Evolutionary conservation across 2,113 vertebrate species (phyloP).

Genomic region (Plotosus lineatus): DNA sequence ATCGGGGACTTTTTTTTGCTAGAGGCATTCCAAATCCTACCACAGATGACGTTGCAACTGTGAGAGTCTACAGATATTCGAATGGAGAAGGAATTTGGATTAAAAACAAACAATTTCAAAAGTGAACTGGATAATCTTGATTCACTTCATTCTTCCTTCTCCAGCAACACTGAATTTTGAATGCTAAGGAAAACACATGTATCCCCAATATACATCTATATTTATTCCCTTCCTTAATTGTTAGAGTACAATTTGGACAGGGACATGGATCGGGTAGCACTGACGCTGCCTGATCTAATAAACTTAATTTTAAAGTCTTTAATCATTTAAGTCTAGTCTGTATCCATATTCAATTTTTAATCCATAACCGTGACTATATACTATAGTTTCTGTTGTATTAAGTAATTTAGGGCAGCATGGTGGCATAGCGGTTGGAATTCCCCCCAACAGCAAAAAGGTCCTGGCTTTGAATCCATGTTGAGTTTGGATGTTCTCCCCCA

Average conservation of each 20-base stretch:
- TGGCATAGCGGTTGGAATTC: no score
- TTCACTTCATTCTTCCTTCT: constrained; percentile 1
- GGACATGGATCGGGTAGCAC: background rate
- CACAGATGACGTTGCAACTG: background rate
- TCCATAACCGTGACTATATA: no score
- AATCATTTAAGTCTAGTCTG: no score
- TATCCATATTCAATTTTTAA: no score
- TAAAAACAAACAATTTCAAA: background rate
- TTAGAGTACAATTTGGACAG: background rate
- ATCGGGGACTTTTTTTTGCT: background rate
- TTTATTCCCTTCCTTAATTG: background rate
- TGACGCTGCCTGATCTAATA: background rate
- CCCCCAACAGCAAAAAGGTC: no score
- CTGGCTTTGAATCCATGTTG: no score
- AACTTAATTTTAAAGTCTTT: no score
- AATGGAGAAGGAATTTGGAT: background rate
- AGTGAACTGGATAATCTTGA: background rate
- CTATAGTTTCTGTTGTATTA: no score
- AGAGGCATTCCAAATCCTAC: background rate
- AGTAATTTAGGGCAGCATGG: no score
- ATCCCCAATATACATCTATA: background rate
- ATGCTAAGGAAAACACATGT: background rate
- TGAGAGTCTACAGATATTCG: background rate
- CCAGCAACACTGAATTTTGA: background rate
- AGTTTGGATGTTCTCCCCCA: no score